Evolutionary conservation across 2,113 vertebrate genomes (phyloP).

Genomic region (Tetrao urogallus): DNA sequence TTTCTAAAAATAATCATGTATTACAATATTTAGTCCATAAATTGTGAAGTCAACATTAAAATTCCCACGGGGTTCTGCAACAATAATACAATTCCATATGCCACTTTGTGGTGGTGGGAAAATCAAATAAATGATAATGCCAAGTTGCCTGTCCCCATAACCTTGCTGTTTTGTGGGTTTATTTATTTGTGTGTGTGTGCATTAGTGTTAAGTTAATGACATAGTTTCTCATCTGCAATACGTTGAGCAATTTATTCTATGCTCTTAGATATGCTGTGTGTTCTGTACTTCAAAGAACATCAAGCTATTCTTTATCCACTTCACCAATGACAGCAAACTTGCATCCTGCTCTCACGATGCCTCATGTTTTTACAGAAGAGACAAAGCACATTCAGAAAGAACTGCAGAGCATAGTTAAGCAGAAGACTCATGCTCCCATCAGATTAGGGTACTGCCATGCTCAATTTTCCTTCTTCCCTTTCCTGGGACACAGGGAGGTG

Average conservation of each 20-base stretch:
- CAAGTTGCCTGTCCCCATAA: not conserved
- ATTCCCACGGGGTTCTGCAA: not conserved
- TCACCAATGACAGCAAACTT: not conserved
- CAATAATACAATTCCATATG: not conserved
- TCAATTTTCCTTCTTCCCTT: not conserved
- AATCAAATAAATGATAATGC: not conserved
- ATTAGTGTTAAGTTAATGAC: not conserved
- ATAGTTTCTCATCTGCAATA: not conserved
- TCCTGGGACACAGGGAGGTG: no score
- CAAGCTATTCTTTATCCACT: not conserved
- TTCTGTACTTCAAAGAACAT: constrained; percentile 36
- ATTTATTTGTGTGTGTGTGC: not conserved
- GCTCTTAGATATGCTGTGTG: not conserved
- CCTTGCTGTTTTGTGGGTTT: not conserved
- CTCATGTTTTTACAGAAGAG: not conserved
- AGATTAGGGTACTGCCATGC: no score
- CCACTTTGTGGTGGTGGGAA: not conserved
- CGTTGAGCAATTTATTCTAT: not conserved
- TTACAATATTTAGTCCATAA: not conserved
- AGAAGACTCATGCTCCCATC: not conserved
- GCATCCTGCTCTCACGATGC: constrained; percentile 12
- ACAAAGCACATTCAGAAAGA: not conserved
- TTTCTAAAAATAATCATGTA: not conserved
- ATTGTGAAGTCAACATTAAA: not conserved
- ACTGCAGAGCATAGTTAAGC: not conserved